Base-by-base conservation (phyloP, 2,888 invertebrate species). In the Cephonodes hylas region DNA sequence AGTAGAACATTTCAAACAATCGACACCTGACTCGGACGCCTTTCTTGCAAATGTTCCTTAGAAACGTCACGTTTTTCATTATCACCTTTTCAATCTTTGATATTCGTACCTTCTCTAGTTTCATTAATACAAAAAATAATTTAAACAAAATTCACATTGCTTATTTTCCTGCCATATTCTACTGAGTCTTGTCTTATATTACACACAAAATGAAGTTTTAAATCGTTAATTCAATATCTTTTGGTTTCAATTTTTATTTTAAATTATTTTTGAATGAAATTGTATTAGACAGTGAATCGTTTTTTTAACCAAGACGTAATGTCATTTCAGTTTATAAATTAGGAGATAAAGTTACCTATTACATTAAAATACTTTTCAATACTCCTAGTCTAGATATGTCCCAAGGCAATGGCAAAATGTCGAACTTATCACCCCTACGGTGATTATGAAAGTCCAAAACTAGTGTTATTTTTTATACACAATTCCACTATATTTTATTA, bases 1-100 rank as follows among this genome's bases (percentile, higher is more conserved):
- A 8, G 27, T 53, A 10, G 22, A 23, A 46, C 23, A 59, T 23
- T 31, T 27, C 42, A 58, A 2, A 44, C 22, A 31, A 22, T 27
- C 8, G 45, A 44, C 34, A 46, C 15, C 45, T 59, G 42, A 45
- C 13, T 46, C 3, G 8, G 31, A 53, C 5, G 15, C 44, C 44
- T 45, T 15, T 10, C 42, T 31, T 8, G n/a, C 18, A 4, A 8
- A n/a, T 22, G 18, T 59, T 59, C 13, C 22, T 34, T 59, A 18
- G n/a, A 59, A 59, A 46, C 46, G 20, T 18, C 59, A 59, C 59
- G 59, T 59, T 46, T 46, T 59, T 45, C 59, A 59, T 59, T 59
- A 59, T 53, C 18, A 3, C 10, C 31, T 8, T 20, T 53, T 53
- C 10, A 31, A 53, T 53, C 13, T 53, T 1, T 31, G 31, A 31